Base-by-base conservation (phyloP, 2,888 invertebrate species). In the Hirtodrosophila duncani region DNA sequence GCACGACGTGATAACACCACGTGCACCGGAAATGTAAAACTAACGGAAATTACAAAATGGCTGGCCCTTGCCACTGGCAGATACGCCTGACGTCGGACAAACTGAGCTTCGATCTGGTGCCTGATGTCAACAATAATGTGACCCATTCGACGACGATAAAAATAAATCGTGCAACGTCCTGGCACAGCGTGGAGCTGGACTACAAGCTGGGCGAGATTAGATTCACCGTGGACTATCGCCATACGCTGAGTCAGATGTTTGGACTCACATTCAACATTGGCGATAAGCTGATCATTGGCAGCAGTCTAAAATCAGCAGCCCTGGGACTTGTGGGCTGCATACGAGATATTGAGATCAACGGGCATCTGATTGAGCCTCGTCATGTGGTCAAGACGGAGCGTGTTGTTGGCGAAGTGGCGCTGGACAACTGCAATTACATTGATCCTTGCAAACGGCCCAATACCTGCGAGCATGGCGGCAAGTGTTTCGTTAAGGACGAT, bases 391-490 rank as follows among this genome's bases (percentile, higher is more conserved):
- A 94, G 84, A 94, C 94, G 3, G 92, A 94, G 74, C 89, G 94
- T 61, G 93, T 94, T 1, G 93, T 95, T 0, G 96, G 96, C 2
- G 95, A 95, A 86, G 95, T 96, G 7, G 95, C 96, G 0, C 88
- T 96, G 58, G 96, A 96, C 80, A 95, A 96, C 81, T 96, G 96
- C 83, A 91, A 94, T 82, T 94, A 96, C 81, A 93, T 96, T 1
- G 94, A 96, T 86, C 95, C 96, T 0, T 96, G 96, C 81, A 92
- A 92, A 23, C 88, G 95, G 57, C 96, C 96, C 0, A 95, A 96
- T 75, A 95, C 95, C 30, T 97, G 97, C 81, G 96, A 97, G 79
- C 97, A 98, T 83, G 95, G 93, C 1, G 97, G 96, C 0, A 92
- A 93, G 74, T 98, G 97, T 86, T 93, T 95, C 14, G 94, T 97